Conservation (phyloP, 2,113 vertebrate species). For the Alouatta palliata region DNA sequence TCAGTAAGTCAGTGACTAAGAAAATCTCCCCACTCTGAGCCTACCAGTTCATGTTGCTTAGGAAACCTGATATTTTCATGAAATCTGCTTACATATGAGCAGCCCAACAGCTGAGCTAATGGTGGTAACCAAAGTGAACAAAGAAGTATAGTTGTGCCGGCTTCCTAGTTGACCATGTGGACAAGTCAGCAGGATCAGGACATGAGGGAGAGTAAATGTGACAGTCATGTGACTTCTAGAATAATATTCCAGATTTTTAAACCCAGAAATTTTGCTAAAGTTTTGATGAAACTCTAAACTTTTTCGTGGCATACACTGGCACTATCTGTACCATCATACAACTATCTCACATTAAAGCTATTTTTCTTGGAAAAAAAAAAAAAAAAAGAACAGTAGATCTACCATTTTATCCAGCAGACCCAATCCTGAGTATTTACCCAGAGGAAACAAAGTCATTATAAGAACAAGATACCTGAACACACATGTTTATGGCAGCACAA, state of each 20-base stretch:
- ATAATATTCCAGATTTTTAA: neutral
- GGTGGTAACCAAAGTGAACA: neutral
- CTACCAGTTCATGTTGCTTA: neutral
- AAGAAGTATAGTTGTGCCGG: neutral
- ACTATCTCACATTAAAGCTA: neutral
- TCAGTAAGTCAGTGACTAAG: neutral
- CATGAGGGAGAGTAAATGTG: neutral
- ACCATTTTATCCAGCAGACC: too few relatives aligned
- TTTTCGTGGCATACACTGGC: neutral
- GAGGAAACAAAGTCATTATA: too few relatives aligned
- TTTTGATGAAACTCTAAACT: neutral
- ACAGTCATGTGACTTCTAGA: neutral
- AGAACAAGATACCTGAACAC: too few relatives aligned
- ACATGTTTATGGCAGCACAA: too few relatives aligned
- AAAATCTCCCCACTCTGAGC: neutral
- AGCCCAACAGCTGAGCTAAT: neutral
- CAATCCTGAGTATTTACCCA: too few relatives aligned
- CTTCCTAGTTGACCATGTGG: neutral
- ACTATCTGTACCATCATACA: neutral
- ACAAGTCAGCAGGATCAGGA: neutral
- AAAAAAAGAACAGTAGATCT: too few relatives aligned
- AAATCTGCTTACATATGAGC: too few relatives aligned
- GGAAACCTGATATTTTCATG: neutral
- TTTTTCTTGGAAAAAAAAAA: neutral
- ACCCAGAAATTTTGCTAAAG: neutral